Base-by-base conservation (phyloP, 2,888 invertebrate species). In the Thalpophila matura region DNA sequence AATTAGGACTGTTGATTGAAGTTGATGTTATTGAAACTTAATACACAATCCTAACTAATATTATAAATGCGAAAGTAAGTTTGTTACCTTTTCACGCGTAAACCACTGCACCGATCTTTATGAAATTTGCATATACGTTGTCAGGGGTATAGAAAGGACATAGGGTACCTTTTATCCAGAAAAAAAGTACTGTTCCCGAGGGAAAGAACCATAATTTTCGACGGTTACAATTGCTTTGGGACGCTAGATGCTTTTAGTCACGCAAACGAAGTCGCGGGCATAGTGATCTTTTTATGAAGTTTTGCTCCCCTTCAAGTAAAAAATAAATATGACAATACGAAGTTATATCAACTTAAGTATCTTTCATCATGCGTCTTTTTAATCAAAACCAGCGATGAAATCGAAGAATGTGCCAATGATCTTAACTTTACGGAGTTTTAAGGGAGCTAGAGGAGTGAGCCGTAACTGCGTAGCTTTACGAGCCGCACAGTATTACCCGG, bases 401-500 rank as follows among this genome's bases (percentile, higher is more conserved):
- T 74, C 26, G 46, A 51, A 72, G 62, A 66, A 65, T 42, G 65
- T 73, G 66, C 60, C 60, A 78, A 73, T 69, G 60, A 65, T 47
- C 47, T 72, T 68, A 58, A 74, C 59, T 73, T 79, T 60, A 57
- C 67, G 49, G 68, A 73, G 58, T 76, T 74, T 74, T 64, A 56
- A 76, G 71, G 45, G 49, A 72, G 68, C 64, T 71, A 50, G 49
- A 46, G 58, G 51, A 69, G 68, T 33, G 70, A 65, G 64, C 69
- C 51, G 54, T 77, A 59, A 74, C 61, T 73, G 57, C 59, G 70
- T 72, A 63, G 71, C 57, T 81, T 83, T 79, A 82, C 78, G 78
- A 82, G 49, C 54, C 49, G 64, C n/a, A 67, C 60, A 57, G 69
- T 74, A 81, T 82, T 84, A 82, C 77, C 65, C 64, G 68, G 66